These are phyloP conservation scores for Coptodon bakossiorum DNA, from an alignment of 2,113 vertebrate genomes.

Conservation along the genomic window DNA sequence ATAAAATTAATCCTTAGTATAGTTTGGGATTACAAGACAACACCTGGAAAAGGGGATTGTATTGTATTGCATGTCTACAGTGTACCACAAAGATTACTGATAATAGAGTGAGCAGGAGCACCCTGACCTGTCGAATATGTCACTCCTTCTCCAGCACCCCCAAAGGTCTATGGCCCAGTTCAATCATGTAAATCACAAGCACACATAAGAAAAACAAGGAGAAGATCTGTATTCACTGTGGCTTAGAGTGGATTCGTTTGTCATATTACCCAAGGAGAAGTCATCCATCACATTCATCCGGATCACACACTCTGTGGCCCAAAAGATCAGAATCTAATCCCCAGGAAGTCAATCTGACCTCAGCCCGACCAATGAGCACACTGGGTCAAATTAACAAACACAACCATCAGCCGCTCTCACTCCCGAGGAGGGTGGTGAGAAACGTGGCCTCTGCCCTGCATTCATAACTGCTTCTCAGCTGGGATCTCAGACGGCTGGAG, in stretches of 20 bases:
- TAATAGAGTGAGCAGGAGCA: neutral
- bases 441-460: conserved; percentile 17
- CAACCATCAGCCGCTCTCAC: neutral
- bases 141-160: neutral
- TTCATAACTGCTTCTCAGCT: conserved; percentile 25
- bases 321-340: conserved; percentile 34
- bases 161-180: neutral
- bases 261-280: conserved; percentile 11
- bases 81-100: neutral
- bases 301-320: conserved; percentile 25
- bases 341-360: conserved; percentile 21
- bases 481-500: neutral
- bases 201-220: neutral
- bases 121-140: conserved; percentile 13
- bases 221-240: neutral
- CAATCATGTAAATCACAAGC: conserved; percentile 31
- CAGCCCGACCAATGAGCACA: neutral
- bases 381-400: conserved; percentile 27
- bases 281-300: conserved; percentile 21
- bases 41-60: conserved; percentile 27
- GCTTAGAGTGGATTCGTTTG: neutral
- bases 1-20: conserved; percentile 38
- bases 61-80: neutral
- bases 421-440: neutral
- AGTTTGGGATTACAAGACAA: neutral